Conservation (phyloP, 2,797 vertebrate species). For the Macropodus opercularis region DNA sequence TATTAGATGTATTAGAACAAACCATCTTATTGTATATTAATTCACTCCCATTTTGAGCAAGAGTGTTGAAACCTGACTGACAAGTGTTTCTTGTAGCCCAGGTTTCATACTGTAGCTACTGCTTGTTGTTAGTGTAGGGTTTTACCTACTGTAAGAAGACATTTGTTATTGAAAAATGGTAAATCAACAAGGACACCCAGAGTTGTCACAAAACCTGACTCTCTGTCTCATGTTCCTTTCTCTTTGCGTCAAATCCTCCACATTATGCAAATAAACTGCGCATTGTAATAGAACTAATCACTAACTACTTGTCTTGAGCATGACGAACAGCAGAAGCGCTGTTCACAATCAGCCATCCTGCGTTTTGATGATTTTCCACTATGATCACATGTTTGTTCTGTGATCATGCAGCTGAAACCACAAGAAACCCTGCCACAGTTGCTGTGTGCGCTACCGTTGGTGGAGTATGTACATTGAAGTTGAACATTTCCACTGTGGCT, state of each 20-base stretch:
- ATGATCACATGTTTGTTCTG: conserved; percentile 12
- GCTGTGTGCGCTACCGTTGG: conserved; percentile 8
- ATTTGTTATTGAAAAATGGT: too few species aligned
- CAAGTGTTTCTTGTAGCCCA: too few species aligned
- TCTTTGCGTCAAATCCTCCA: background rate
- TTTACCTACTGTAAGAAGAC: too few species aligned
- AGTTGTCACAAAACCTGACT: too few species aligned
- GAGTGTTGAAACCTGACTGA: too few species aligned
- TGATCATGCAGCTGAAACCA: conserved; percentile 35
- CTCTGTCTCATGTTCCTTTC: too few species aligned
- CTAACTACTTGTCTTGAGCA: background rate
- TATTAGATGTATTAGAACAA: too few species aligned
- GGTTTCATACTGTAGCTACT: too few species aligned
- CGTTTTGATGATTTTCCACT: conserved; percentile 29
- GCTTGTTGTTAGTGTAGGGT: too few species aligned
- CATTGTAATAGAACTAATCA: background rate
- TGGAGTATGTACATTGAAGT: background rate
- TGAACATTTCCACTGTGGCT: background rate
- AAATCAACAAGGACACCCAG: too few species aligned
- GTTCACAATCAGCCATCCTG: background rate
- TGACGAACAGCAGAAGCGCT: background rate
- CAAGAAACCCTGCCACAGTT: conserved; percentile 14
- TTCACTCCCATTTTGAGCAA: too few species aligned
- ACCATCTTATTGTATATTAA: too few species aligned
- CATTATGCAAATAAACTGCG: background rate